These are phyloP conservation scores for Etia nguti DNA, from an alignment of 2,113 vertebrate species.

Conservation along the genomic window DNA sequence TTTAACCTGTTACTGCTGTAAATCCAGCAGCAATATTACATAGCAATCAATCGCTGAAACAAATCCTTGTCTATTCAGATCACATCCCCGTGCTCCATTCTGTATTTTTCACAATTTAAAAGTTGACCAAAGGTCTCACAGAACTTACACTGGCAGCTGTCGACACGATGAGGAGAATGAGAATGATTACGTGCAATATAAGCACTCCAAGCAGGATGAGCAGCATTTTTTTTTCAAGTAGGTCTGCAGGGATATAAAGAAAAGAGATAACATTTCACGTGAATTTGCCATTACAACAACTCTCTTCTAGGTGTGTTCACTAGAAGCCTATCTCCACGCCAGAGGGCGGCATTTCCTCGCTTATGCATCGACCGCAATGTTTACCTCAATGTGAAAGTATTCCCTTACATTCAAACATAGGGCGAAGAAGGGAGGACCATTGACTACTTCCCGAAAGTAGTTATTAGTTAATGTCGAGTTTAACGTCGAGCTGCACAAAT, in stretches of 20 bases:
- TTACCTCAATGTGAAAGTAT: constrained; percentile 63
- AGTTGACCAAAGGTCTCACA: not conserved
- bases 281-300: not conserved
- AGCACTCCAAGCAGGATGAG: constrained; percentile 70
- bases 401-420: constrained; percentile 44
- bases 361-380: constrained; percentile 52
- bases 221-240: constrained; percentile 67
- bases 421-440: not conserved
- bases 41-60: not conserved
- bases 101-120: not conserved
- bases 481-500: not conserved
- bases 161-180: constrained; percentile 71
- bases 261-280: not conserved
- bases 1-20: not conserved
- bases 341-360: constrained; percentile 43
- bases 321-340: not conserved
- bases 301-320: not conserved
- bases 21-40: not conserved
- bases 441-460: not conserved
- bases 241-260: constrained; percentile 2
- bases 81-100: not conserved
- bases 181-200: constrained; percentile 66
- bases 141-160: constrained; percentile 72
- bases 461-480: not conserved
- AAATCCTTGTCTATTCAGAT: not conserved